Conservation (phyloP, 2,797 vertebrate genomes). For the Paratrypauchen microcephalus region DNA sequence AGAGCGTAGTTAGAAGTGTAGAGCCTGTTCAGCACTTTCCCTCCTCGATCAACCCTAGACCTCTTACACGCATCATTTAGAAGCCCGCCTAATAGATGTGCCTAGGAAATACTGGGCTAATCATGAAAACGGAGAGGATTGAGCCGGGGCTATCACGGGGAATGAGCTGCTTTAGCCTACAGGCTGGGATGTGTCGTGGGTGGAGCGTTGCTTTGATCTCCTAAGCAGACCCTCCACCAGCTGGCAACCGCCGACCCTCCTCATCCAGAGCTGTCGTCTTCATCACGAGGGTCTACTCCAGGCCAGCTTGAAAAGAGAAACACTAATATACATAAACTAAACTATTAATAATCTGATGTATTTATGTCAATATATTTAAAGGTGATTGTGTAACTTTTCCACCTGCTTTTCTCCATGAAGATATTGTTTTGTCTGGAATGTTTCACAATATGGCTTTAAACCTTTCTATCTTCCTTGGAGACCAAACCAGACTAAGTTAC, state of each 20-base stretch:
- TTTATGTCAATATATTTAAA: no score
- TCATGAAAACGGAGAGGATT: conserved; percentile 49
- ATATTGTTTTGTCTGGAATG: no score
- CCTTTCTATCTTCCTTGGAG: no score
- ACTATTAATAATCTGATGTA: no score
- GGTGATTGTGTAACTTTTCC: no score
- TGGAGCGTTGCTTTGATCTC: conserved; percentile 64
- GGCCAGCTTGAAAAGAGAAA: conserved; percentile 57
- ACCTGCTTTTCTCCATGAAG: no score
- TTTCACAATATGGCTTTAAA: no score
- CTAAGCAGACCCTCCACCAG: conserved; percentile 66
- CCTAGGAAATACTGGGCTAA: conserved; percentile 55
- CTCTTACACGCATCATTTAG: conserved; percentile 52
- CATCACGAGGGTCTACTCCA: conserved; percentile 34
- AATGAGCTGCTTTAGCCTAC: conserved; percentile 23
- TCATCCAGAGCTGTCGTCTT: background rate
- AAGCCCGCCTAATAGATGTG: conserved; percentile 53
- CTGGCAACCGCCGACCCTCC: conserved; percentile 51
- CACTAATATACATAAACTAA: background rate
- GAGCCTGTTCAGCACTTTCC: conserved; percentile 33
- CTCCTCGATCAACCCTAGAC: conserved; percentile 20
- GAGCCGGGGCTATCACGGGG: conserved; percentile 30
- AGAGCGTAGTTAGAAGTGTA: conserved; percentile 1
- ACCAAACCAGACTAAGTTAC: no score
- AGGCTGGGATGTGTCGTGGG: conserved; percentile 37